Evolutionary conservation across 2,888 invertebrate species (phyloP), one percentile per base, ranked within the genome.

Genomic region (Leptinotarsa juncta): DNA sequence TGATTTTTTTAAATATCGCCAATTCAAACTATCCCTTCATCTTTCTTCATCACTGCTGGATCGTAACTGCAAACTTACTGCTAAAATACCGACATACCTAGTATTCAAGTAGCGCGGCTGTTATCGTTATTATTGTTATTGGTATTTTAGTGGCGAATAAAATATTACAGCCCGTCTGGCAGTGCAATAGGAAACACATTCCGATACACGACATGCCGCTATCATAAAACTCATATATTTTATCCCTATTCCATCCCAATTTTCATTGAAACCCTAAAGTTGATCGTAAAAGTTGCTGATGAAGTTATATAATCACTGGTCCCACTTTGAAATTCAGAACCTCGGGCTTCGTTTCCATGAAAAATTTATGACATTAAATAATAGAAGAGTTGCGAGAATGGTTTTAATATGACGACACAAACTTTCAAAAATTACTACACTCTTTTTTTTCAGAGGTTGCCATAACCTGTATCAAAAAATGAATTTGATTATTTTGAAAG

Each of bases 241-340:
- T 2, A 57, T 57, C 12, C 14, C 55, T 42, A 42, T 42, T 42
- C 1, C 42, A 42, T 57, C 20, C 23, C 20, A 23, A 57, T 23
- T 23, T 57, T 57, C 23, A 57, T 26, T 57, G 23, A 57, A 57
- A 57, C 57, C 23, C 10, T 57, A 20, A 57, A 57, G 23, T 57
- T 23, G 23, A 15, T 23, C 57, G 15, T 57, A 23, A 57, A 57
- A 23, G 57, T 23, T 20, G 23, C 12, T 57, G 57, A 57, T 57
- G 14, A 20, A 57, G 26, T 57, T 57, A 23, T 57, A 26, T 20
- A 23, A 20, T 57, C 20, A 23, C 57, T 42, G 23, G 15, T 14
- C 16, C 12, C 57, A 23, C 23, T 23, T 23, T 15, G 14, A 23
- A 57, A 57, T 20, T 57, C 23, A 57, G 12, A 23, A 51, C 51